These are phyloP conservation scores for Biston stratarius DNA, from an alignment of 2,888 invertebrate species.

Conservation along the genomic window DNA sequence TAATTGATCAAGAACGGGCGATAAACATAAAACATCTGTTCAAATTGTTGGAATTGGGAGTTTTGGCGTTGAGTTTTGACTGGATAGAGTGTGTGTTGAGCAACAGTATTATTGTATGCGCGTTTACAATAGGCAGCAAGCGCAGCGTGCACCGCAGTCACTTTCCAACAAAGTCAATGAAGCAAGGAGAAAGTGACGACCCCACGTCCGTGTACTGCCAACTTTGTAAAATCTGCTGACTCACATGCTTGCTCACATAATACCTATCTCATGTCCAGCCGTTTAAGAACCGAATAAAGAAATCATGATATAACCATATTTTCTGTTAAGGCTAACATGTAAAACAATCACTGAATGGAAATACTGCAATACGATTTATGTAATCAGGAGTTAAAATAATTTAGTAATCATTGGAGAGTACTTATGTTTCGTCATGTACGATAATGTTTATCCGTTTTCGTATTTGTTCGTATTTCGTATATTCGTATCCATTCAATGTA, in stretches of 20 bases:
- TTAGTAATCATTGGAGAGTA: no score
- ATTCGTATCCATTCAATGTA: no score
- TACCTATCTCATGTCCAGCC: conserved; percentile 42
- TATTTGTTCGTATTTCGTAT: no score
- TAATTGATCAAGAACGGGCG: conserved; percentile 1
- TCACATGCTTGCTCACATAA: conserved; percentile 60
- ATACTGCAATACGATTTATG: not conserved
- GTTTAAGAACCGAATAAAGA: conserved; percentile 18
- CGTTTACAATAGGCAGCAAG: conserved; percentile 55
- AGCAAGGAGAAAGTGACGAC: conserved; percentile 84
- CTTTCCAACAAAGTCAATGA: conserved; percentile 85
- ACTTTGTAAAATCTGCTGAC: conserved; percentile 77
- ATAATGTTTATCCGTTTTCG: no score
- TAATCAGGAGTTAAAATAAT: not conserved
- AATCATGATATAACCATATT: conserved; percentile 3
- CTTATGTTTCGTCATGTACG: no score
- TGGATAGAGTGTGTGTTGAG: conserved; percentile 50
- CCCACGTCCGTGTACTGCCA: conserved; percentile 77
- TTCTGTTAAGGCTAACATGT: not conserved
- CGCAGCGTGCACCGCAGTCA: conserved; percentile 72
- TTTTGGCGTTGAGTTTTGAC: conserved; percentile 37
- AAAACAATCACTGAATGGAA: not conserved
- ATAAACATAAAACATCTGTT: conserved; percentile 10
- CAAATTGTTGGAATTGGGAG: not conserved
- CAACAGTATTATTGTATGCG: conserved; percentile 54